Conservation (phyloP, 2,797 vertebrate genomes). For the Falco concolor region DNA sequence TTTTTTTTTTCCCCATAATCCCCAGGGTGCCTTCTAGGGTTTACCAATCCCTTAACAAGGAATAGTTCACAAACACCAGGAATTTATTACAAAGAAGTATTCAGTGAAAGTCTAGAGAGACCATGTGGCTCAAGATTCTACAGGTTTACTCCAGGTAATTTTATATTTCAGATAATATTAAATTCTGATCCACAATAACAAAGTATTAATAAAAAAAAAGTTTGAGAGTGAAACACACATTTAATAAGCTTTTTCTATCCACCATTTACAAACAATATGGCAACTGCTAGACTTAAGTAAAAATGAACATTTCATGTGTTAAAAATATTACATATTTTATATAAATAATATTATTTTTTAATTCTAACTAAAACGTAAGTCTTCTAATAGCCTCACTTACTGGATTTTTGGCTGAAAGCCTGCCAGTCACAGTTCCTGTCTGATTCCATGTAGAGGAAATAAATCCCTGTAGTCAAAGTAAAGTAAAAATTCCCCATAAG, state of each 20-base stretch:
- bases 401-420: conserved; percentile 87
- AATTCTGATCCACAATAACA: neutral
- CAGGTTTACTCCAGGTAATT: neutral
- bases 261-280: neutral
- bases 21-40: neutral
- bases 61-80: neutral
- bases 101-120: neutral
- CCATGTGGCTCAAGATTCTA: neutral
- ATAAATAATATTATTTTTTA: neutral
- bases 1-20: neutral
- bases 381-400: conserved; percentile 71
- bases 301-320: neutral
- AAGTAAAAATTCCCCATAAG: neutral
- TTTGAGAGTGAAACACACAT: neutral
- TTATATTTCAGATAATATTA: neutral
- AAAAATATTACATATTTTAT: neutral
- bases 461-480: conserved; percentile 61
- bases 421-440: conserved; percentile 87
- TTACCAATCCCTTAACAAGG: neutral
- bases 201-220: neutral
- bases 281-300: neutral
- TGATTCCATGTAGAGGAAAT: conserved; percentile 89
- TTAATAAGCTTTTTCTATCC: neutral
- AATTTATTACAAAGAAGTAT: neutral
- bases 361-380: neutral